Evolutionary conservation across 2,797 vertebrate genomes (phyloP), one percentile per base, ranked within the genome.

Genomic region (Cirrhinus mrigala): DNA sequence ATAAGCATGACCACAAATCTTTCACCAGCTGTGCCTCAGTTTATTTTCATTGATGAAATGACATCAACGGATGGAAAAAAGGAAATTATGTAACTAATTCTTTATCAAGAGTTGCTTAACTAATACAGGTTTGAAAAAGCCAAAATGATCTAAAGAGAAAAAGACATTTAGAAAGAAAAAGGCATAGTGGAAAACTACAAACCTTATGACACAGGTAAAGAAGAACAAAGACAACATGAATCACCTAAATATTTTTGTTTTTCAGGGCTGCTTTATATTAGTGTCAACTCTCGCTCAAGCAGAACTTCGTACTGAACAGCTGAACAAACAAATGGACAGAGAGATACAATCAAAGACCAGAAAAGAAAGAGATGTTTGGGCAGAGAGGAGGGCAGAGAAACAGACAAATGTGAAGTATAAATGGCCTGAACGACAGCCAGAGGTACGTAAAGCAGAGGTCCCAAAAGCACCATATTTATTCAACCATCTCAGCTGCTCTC

Each of bases 231-330:
- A 74, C 86, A 85, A 90, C 74, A 81, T 86, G 82, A 91, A 83
- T 84, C 84, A 33, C 77, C 80, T 89, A 89, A 88, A 87, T 84
- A 92, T 90, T 88, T 87, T 89, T 86, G 85, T 91, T 90, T 87
- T 75, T 70, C 62, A 40, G 87, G 87, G 85, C 85, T 91, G 86
- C 75, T 68, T 81, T 89, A 82, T 92, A 90, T 91, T 87, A 87
- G 91, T 88, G 86, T 90, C 85, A 87, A 50, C 84, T 84, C 83
- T 87, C 37, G 1, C 73, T 89, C 83, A 88, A 86, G 87, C 84
- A 78, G 82, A 90, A 89, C 86, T 85, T 88, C 81, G 52, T 85
- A 81, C 77, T 79, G 88, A 91, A 91, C 91, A 94, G 89, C 91
- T 92, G 90, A 90, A 89, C 83, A 91, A 92, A 92, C 88, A 92